Conservation (phyloP, 2,113 vertebrate genomes). For the Rafetus swinhoei region DNA sequence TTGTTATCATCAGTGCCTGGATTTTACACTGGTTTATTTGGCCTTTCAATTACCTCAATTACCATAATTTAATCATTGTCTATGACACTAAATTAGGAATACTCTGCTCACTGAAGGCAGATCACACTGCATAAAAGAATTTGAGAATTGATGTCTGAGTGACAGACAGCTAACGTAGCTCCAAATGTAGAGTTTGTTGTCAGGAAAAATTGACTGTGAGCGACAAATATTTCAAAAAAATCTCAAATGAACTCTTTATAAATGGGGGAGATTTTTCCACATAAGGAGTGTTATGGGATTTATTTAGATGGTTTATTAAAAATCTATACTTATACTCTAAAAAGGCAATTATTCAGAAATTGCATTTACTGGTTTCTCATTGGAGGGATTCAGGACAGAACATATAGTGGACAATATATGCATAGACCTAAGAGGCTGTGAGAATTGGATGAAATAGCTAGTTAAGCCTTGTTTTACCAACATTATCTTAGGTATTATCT, state of each 20-base stretch:
- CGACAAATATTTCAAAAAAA: background rate
- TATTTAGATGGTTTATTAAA: background rate
- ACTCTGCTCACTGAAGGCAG: background rate
- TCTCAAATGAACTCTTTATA: background rate
- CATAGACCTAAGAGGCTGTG: fast-evolving
- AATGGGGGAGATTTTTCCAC: background rate
- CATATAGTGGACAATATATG: fast-evolving
- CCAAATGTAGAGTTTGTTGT: background rate
- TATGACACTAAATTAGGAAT: background rate
- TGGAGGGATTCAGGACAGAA: background rate
- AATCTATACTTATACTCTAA: background rate
- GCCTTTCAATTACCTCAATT: background rate
- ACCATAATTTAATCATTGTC: background rate
- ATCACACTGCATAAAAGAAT: background rate
- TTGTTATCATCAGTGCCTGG: background rate
- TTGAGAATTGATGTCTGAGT: background rate
- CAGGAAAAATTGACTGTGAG: background rate
- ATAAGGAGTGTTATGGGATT: background rate
- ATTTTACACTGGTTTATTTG: background rate
- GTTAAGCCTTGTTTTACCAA: background rate
- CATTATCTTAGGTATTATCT: background rate
- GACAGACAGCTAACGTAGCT: background rate
- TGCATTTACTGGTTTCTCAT: background rate
- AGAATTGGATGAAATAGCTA: background rate
- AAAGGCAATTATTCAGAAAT: background rate